Percentiles rank a stretch among this genome's conserved stretches.
phyloP scores from a whole-genome alignment of 1,140 invertebrate genomes.

The Apis mellifera region Amel_HAv3.1 CM009937.2:11844001-11844500 shows the following conservation, averaged over 20 bases:
- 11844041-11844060: conserved; percentile 68
- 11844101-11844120: conserved; percentile 72
- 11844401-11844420: not conserved
- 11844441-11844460: not conserved
- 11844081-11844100: conserved; percentile 78
- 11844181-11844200: not conserved
- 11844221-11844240: conserved; percentile 25
- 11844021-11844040: conserved; percentile 52
- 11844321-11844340: not conserved
- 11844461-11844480: not conserved
- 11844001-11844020: conserved; percentile 74
- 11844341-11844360: conserved; percentile 12
- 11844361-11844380: conserved; percentile 27
- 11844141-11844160: conserved; percentile 4
- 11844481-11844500: not conserved
- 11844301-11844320: conserved; percentile 34
- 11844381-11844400: not conserved
- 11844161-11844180: not conserved
- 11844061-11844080: conserved; percentile 80
- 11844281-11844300: conserved; percentile 64
- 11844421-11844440: not conserved
- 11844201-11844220: conserved; percentile 27
- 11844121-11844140: conserved; percentile 59
- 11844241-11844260: conserved; percentile 39
- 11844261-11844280: conserved; percentile 70